Evolutionary conservation across 2,113 vertebrate genomes (phyloP).

Genomic region (Crotophaga sulcirostris): DNA sequence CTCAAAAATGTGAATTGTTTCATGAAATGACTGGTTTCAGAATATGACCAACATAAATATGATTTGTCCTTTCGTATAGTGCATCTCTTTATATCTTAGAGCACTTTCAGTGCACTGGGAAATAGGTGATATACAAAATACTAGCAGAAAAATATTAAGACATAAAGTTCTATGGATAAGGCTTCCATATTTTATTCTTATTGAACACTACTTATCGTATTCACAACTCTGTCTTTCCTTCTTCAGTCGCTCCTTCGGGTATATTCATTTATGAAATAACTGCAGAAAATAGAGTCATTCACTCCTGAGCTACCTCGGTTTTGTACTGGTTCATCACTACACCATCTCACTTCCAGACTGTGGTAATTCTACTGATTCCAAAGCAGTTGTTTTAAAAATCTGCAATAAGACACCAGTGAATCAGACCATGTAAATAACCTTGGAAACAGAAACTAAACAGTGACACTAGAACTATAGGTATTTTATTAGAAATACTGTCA

Average conservation of each 20-base stretch:
- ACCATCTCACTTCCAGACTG: neutral
- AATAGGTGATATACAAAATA: neutral
- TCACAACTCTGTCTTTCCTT: neutral
- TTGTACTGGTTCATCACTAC: neutral
- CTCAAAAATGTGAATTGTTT: neutral
- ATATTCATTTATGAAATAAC: neutral
- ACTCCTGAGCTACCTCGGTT: neutral
- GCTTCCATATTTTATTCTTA: neutral
- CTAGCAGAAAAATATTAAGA: neutral
- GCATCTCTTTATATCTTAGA: neutral
- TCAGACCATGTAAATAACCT: neutral
- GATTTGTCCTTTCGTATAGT: neutral
- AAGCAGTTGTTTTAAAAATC: neutral
- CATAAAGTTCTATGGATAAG: neutral
- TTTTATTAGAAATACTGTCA: neutral
- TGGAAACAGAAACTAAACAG: neutral
- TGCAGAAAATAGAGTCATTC: neutral
- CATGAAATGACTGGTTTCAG: neutral
- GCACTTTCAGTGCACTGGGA: neutral
- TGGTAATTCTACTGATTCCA: neutral
- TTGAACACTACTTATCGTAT: neutral
- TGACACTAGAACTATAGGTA: neutral
- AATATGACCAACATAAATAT: neutral
- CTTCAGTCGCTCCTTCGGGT: neutral
- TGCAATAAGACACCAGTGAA: neutral